A percentile compares a stretch with the other conserved stretches of the same genome.
Evolutionary conservation across 2,888 invertebrate species (phyloP).

Genomic region (Theodoxus fluviatilis): DNA sequence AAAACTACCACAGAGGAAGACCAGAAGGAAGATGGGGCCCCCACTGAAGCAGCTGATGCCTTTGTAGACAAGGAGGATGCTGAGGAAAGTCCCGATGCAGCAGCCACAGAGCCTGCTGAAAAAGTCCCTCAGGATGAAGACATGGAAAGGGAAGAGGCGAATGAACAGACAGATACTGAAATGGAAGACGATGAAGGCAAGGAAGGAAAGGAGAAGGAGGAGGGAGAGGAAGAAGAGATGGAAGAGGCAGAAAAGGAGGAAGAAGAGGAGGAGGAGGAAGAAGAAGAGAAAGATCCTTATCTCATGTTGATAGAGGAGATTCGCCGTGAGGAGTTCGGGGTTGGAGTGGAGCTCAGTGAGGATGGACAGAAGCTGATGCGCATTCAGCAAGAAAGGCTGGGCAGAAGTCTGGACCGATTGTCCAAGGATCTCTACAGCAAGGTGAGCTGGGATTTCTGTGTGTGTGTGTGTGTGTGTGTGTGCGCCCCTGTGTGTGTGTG

Average conservation of each 20-base stretch:
- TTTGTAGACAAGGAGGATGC: constrained; percentile 30
- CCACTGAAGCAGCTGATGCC: constrained; percentile 34
- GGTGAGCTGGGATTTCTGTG: too few species aligned
- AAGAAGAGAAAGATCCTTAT: constrained; percentile 18
- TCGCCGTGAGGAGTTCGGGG: constrained; percentile 63
- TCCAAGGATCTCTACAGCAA: constrained; percentile 61
- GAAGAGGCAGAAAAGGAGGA: constrained; percentile 21
- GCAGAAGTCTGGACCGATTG: constrained; percentile 60
- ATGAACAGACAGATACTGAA: constrained; percentile 23
- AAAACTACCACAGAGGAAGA: too few species aligned
- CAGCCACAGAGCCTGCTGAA: background rate
- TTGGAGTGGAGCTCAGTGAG: constrained; percentile 57
- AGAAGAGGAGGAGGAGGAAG: constrained; percentile 15
- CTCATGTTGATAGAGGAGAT: constrained; percentile 49
- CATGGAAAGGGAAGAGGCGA: constrained; percentile 12
- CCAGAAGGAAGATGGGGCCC: constrained; percentile 36
- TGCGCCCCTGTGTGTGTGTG: too few species aligned
- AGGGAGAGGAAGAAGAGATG: background rate
- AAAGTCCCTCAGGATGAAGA: background rate
- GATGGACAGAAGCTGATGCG: constrained; percentile 58
- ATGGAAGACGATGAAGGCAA: constrained; percentile 16
- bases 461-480: too few species aligned
- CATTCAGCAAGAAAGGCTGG: constrained; percentile 60
- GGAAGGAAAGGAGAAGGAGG: background rate
- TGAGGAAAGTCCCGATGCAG: constrained; percentile 2